Conservation (phyloP, 1,140 invertebrate species). For the Atta cephalotes region DNA sequence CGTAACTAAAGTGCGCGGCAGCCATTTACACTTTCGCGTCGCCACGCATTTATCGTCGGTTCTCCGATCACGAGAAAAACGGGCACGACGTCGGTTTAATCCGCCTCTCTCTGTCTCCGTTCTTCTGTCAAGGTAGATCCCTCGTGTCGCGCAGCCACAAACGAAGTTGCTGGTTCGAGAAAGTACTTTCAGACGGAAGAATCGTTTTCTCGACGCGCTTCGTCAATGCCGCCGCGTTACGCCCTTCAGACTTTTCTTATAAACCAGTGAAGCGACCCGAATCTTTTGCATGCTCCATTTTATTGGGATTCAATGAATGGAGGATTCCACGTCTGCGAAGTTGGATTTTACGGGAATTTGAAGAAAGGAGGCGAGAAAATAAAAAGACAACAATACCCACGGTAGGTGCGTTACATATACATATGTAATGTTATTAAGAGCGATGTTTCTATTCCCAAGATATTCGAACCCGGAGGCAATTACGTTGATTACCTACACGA, state of each 20-base stretch:
- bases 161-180: slow-evolving; percentile 53
- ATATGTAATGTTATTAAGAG: slow-evolving; percentile 13
- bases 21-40: slow-evolving; percentile 57
- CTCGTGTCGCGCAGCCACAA: slow-evolving; percentile 43
- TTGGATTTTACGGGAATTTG: slow-evolving; percentile 38
- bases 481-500: slow-evolving; percentile 33
- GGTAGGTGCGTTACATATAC: background rate
- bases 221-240: slow-evolving; percentile 56
- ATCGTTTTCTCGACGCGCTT: slow-evolving; percentile 56
- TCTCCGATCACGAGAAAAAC: slow-evolving; percentile 49
- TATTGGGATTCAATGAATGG: slow-evolving; percentile 51
- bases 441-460: slow-evolving; percentile 24
- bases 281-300: slow-evolving; percentile 58
- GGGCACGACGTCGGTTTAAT: slow-evolving; percentile 44
- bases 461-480: slow-evolving; percentile 19
- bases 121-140: slow-evolving; percentile 26
- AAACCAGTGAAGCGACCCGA: slow-evolving; percentile 53
- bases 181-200: slow-evolving; percentile 51
- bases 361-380: background rate
- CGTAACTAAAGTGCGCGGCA: slow-evolving; percentile 38
- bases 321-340: slow-evolving; percentile 4
- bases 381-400: too few species aligned
- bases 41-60: slow-evolving; percentile 48
- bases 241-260: slow-evolving; percentile 55
- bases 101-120: slow-evolving; percentile 20